A percentile compares a stretch with the other conserved stretches of the same genome.
Conservation (phyloP, 1,140 invertebrate species). For the Acarapis woodi region DNA sequence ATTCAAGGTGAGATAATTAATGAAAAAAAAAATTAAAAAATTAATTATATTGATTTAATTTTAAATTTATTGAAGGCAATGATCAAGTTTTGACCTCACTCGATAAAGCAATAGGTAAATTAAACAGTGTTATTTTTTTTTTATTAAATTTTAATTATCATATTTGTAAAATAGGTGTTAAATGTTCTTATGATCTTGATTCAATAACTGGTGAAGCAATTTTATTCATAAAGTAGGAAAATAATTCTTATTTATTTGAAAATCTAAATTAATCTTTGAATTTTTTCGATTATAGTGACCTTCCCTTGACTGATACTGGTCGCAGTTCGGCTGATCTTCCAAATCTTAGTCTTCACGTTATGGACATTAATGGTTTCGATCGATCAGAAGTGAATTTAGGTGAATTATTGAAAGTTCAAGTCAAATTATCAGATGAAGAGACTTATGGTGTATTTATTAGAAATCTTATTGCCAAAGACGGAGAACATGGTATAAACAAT, state of each 20-base stretch:
- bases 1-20: no score
- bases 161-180: no score
- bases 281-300: background rate
- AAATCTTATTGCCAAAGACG: slow-evolving; percentile 11
- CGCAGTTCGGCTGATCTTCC: slow-evolving; percentile 11
- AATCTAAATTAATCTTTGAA: no score
- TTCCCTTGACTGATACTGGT: slow-evolving; percentile 8
- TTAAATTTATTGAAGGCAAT: slow-evolving; percentile 13
- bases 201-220: slow-evolving; percentile 12
- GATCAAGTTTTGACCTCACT: slow-evolving; percentile 12
- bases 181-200: slow-evolving; percentile 12
- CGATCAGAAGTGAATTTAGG: slow-evolving; percentile 12
- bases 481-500: slow-evolving; percentile 4
- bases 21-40: no score
- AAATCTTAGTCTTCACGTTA: slow-evolving; percentile 12
- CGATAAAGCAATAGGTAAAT: slow-evolving; percentile 13
- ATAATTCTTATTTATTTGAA: no score
- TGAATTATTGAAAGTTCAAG: slow-evolving; percentile 13
- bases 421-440: slow-evolving; percentile 13
- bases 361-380: slow-evolving; percentile 12
- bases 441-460: slow-evolving; percentile 11
- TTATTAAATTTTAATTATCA: no score
- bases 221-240: slow-evolving; percentile 2
- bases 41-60: no score
- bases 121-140: no score